Percentiles rank a stretch among this genome's conserved stretches.
These are phyloP conservation scores for Leptinotarsa undecemlineata DNA, from an alignment of 1,140 invertebrate genomes.

Conservation along the genomic window DNA sequence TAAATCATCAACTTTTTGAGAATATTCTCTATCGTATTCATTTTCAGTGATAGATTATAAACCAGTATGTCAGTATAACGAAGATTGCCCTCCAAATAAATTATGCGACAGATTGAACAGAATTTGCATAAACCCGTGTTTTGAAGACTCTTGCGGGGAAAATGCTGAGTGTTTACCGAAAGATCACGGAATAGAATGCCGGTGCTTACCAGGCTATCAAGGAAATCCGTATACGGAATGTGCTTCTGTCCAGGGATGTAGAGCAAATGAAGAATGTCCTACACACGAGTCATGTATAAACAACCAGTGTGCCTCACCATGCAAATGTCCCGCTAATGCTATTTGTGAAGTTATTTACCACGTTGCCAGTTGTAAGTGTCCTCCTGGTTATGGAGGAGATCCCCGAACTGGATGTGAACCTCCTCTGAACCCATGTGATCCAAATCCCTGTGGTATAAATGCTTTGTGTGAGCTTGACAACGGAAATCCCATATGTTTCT, in stretches of 20 bases:
- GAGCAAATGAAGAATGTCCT: slow-evolving; percentile 69
- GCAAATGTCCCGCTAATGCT: slow-evolving; percentile 75
- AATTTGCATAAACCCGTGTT: slow-evolving; percentile 82
- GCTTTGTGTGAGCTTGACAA: slow-evolving; percentile 84
- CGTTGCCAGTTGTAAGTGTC: slow-evolving; percentile 74
- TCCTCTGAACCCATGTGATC: slow-evolving; percentile 73
- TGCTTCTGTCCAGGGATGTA: slow-evolving; percentile 68
- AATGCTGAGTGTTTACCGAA: slow-evolving; percentile 79
- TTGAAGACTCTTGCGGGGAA: slow-evolving; percentile 79
- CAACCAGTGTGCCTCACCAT: slow-evolving; percentile 73
- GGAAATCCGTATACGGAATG: slow-evolving; percentile 82
- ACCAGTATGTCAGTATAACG: slow-evolving; percentile 85
- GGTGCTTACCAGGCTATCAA: slow-evolving; percentile 73
- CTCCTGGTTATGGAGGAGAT: slow-evolving; percentile 74
- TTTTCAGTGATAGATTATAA: slow-evolving; percentile 65
- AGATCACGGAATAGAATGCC: slow-evolving; percentile 78
- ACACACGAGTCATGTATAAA: slow-evolving; percentile 74
- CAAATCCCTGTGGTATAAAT: slow-evolving; percentile 82
- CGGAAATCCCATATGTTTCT: slow-evolving; percentile 86
- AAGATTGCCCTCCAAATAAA: slow-evolving; percentile 82
- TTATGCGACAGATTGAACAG: slow-evolving; percentile 81
- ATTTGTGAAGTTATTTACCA: slow-evolving; percentile 78
- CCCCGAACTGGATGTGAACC: slow-evolving; percentile 65
- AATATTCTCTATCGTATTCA: slow-evolving; percentile 2
- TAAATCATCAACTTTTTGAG: neutral